Percentiles rank a stretch among this genome's conserved stretches.
Conservation (phyloP, 1,140 invertebrate species). For the Drosophila asahinai region DNA sequence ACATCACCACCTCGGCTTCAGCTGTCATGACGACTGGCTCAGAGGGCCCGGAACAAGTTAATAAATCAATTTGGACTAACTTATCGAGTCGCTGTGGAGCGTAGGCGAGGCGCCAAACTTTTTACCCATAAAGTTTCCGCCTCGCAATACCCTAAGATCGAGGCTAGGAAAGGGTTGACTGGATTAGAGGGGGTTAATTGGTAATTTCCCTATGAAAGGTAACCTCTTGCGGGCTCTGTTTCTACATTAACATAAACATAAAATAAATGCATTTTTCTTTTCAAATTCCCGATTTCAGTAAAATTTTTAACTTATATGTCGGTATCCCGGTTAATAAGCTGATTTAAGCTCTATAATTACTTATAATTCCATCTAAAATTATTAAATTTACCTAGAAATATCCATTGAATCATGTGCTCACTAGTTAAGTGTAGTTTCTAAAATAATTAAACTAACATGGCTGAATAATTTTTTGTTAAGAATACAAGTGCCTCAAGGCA, state of each 20-base stretch:
- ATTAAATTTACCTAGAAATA: too few relatives aligned
- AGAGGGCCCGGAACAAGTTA: conserved; percentile 57
- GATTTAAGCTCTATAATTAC: too few relatives aligned
- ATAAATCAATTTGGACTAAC: conserved; percentile 81
- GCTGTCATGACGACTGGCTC: conserved; percentile 73
- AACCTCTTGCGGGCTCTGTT: not conserved
- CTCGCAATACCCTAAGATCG: conserved; percentile 15
- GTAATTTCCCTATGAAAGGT: too few relatives aligned
- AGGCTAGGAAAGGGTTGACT: not conserved
- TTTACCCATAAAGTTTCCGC: conserved; percentile 51
- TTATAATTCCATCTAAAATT: too few relatives aligned
- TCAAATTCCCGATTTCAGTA: too few relatives aligned
- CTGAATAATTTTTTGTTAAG: too few relatives aligned
- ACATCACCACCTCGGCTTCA: conserved; percentile 18
- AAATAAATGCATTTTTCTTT: not conserved
- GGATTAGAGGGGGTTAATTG: not conserved
- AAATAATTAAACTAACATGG: too few relatives aligned
- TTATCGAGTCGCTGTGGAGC: conserved; percentile 68
- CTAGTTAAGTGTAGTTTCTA: too few relatives aligned
- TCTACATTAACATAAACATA: not conserved
- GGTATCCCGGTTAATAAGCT: too few relatives aligned
- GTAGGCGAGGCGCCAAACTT: conserved; percentile 78
- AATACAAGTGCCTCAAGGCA: too few relatives aligned
- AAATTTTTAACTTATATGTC: too few relatives aligned
- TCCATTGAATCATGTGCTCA: too few relatives aligned